Conservation (phyloP, 2,888 invertebrate genomes). For the Scaptomyza polygonia region DNA sequence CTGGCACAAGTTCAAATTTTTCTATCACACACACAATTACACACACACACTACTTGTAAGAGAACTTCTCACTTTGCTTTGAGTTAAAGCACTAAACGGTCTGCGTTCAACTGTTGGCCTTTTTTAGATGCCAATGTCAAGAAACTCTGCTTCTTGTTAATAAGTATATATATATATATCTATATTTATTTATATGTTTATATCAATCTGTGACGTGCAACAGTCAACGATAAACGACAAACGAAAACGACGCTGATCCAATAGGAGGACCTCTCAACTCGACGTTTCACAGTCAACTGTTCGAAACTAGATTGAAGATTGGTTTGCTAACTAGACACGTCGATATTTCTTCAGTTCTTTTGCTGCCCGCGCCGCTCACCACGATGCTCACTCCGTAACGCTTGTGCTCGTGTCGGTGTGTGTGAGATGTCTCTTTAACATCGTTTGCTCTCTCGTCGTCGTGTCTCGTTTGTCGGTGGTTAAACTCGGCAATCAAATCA, state of each 20-base stretch:
- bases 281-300: constrained; percentile 84
- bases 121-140: constrained; percentile 17
- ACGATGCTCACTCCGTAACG: constrained; percentile 39
- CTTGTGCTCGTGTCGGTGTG: constrained; percentile 19
- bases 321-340: constrained; percentile 85
- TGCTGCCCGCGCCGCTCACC: constrained; percentile 61
- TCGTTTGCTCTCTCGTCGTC: constrained; percentile 67
- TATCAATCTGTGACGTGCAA: constrained; percentile 30
- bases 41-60: constrained; percentile 19
- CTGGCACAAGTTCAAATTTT: constrained; percentile 4
- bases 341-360: constrained; percentile 83
- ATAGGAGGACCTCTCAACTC: constrained; percentile 82
- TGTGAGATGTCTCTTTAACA: constrained; percentile 61
- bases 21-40: background rate
- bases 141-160: constrained; percentile 36
- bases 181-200: constrained; percentile 12
- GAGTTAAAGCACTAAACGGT: constrained; percentile 45
- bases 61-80: constrained; percentile 24
- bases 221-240: constrained; percentile 29
- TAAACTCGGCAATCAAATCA: constrained; percentile 81
- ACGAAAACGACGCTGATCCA: constrained; percentile 71
- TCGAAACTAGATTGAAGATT: constrained; percentile 85
- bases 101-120: constrained; percentile 17
- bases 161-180: constrained; percentile 22
- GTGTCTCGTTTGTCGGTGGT: constrained; percentile 82